Evolutionary conservation across 2,113 vertebrate species (phyloP).

Genomic region (Lagopus muta): DNA sequence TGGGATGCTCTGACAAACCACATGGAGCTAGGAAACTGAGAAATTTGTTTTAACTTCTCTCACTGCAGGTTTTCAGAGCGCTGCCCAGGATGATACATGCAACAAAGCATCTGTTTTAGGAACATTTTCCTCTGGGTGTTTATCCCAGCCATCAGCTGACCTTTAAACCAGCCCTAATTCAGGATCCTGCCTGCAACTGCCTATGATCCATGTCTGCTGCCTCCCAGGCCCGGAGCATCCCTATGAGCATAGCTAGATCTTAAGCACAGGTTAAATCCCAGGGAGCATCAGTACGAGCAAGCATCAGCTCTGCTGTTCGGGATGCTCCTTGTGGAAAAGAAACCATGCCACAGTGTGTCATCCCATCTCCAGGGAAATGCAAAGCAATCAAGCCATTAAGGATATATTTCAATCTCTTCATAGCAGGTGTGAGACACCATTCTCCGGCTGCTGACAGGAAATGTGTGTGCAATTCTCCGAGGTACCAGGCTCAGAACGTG

Average conservation of each 20-base stretch:
- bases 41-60: background rate
- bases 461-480: slow-evolving; percentile 56
- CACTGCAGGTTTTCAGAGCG: accelerated
- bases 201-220: accelerated
- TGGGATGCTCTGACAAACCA: background rate
- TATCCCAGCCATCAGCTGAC: background rate
- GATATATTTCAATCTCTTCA: slow-evolving; percentile 58
- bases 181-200: background rate
- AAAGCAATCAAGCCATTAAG: slow-evolving; percentile 67
- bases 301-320: accelerated
- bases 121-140: background rate
- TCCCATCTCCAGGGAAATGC: slow-evolving; percentile 44
- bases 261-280: background rate
- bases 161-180: background rate
- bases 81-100: accelerated
- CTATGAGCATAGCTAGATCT: background rate
- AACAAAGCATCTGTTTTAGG: background rate
- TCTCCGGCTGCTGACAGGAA: slow-evolving; percentile 58
- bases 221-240: background rate
- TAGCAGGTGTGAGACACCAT: slow-evolving; percentile 57
- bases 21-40: background rate
- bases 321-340: background rate
- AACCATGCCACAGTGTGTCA: background rate
- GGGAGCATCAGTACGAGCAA: accelerated
- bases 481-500: background rate